Evolutionary conservation across 2,113 vertebrate species (phyloP), one percentile per base, ranked within the genome.

Genomic region (Caranx melampygus): DNA sequence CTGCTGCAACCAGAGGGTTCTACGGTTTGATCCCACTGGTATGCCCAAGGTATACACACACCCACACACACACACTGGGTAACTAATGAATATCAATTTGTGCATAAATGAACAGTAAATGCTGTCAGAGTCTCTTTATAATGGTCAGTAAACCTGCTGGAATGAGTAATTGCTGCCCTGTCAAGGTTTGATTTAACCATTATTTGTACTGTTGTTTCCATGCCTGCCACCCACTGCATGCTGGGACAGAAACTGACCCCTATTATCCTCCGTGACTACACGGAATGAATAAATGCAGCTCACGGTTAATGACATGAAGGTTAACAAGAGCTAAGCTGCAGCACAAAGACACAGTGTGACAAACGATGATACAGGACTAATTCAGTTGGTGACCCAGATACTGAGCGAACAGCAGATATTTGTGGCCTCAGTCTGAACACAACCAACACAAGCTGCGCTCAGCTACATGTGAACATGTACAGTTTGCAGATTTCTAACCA

Each of bases 1-100:
- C 74, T 99, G 98, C 83, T 99, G 98, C 91, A 97, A 96, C 84
- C 97, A 98, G 89, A 97, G 96, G 84, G 96, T 96, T 18, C 96
- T 99, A 68, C 95, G 98, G 18, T 99, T 99, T 82, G 98, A 99
- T 89, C 98, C 98, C 49, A 95, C 95, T 6, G 95, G 95, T 34
- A 94, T 97, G 74, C 95, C 95, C 84, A 98, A 96, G 95, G 98
- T 98, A 93, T 13, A 35, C 13, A 79, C n/a, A 40, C 62, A 18
- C 35, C 20, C 21, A 52, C 58, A 58, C 52, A 69, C 37, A 67
- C 47, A 35, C 44, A 26, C 18, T 55, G 10, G 10, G 20, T 55
- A 26, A 21, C 52, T n/a, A 11, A 26, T 55, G n/a, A 55, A 55
- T 55, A 12, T 55, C 12, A 5, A n/a, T 26, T 54, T 1, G 9